phyloP scores from a whole-genome alignment of 2,797 vertebrate genomes.

The Meda fulgida region DNA sequence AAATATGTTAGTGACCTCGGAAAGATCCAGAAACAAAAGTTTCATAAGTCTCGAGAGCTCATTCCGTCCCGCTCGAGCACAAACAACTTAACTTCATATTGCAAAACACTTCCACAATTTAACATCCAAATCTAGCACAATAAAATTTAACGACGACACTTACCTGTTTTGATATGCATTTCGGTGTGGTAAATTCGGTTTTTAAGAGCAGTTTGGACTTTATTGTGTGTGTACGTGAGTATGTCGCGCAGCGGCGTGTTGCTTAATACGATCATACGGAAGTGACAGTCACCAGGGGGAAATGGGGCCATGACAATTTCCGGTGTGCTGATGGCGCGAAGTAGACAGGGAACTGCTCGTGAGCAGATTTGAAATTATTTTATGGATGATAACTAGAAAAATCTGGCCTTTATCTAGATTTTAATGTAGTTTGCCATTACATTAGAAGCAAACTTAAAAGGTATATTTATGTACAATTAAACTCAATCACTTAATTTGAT shows the following conservation, averaged over 20 bases:
- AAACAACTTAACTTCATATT: conserved; percentile 18
- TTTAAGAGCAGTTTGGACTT: conserved; percentile 15
- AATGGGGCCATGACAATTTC: conserved; percentile 22
- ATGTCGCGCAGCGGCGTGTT: conserved; percentile 52
- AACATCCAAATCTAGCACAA: neutral
- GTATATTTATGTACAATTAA: neutral
- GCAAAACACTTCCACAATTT: neutral
- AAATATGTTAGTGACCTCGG: neutral
- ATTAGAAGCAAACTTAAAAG: neutral
- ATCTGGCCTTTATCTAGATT: neutral
- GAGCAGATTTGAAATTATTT: neutral
- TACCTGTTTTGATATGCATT: conserved; percentile 86
- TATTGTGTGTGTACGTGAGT: conserved; percentile 31
- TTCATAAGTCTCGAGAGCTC: conserved; percentile 31
- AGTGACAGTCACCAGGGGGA: conserved; percentile 60
- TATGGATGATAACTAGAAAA: neutral
- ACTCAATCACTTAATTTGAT: neutral
- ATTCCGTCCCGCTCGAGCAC: conserved; percentile 7
- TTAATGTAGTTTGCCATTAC: neutral
- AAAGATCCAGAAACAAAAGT: conserved; percentile 28
- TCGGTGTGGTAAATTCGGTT: conserved; percentile 57
- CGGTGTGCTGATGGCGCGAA: conserved; percentile 19
- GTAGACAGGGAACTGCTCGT: neutral
- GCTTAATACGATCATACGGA: conserved; percentile 71
- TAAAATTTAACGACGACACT: rapidly evolving